Evolutionary conservation across 2,888 invertebrate genomes (phyloP).

Genomic region (Pterostichus niger): DNA sequence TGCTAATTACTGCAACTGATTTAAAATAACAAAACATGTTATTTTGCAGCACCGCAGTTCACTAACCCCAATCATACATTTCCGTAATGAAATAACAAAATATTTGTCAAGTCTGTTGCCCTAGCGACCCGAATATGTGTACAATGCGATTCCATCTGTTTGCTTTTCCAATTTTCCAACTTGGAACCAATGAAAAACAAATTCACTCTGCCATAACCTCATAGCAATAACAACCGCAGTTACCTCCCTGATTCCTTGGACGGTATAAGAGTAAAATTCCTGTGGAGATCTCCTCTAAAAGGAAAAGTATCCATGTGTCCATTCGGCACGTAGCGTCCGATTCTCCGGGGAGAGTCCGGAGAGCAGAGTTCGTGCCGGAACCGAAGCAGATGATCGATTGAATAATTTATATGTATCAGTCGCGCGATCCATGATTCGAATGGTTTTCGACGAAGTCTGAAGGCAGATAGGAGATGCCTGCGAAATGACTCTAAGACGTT

Average conservation of each 20-base stretch:
- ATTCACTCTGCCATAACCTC: too few species aligned
- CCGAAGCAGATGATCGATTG: slow-evolving; percentile 34
- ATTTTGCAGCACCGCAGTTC: too few species aligned
- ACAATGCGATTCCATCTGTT: slow-evolving; percentile 15
- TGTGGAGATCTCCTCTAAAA: too few species aligned
- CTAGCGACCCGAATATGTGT: background rate
- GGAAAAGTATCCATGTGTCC: background rate
- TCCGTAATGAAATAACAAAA: too few species aligned
- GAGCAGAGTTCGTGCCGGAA: slow-evolving; percentile 23
- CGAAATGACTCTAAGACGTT: slow-evolving; percentile 12
- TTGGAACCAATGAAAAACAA: too few species aligned
- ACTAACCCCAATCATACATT: too few species aligned
- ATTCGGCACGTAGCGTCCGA: slow-evolving; percentile 27
- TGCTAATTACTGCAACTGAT: too few species aligned
- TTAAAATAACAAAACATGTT: too few species aligned
- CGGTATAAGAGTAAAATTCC: too few species aligned
- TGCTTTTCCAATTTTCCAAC: slow-evolving; percentile 13
- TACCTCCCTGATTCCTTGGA: too few species aligned
- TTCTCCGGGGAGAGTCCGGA: background rate
- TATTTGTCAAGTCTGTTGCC: background rate
- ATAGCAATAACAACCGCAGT: too few species aligned
- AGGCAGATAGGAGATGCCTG: background rate
- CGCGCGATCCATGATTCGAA: slow-evolving; percentile 7
- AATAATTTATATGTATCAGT: slow-evolving; percentile 46
- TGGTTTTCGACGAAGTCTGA: background rate